Evolutionary conservation across 2,888 invertebrate genomes (phyloP), one percentile per base, ranked within the genome.

Genomic region (Teinopalpus imperialis): DNA sequence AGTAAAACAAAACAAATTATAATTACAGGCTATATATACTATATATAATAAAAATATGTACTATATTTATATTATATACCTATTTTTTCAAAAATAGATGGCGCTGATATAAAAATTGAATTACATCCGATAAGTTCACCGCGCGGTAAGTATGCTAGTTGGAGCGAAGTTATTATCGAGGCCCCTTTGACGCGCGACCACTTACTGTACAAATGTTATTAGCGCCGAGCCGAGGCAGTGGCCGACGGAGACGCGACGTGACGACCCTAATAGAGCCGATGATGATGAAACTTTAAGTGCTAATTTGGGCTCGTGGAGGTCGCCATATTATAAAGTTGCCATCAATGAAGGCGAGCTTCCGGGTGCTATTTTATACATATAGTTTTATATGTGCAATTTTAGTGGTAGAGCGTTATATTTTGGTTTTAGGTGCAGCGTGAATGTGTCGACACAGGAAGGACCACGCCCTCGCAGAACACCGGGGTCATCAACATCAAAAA

Each of bases 141-240:
- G 21, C 12, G n/a, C 6, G 1, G 27, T 35, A 18, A 43, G 34
- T 35, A 23, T 29, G 21, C 31, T 5, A 10, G n/a, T 8, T 3
- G 7, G 7, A 7, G 36, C 5, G 30, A 41, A 40, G 31, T 47
- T 42, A n/a, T n/a, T n/a, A 39, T 29, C 32, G 20, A 32, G 30
- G 27, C 9, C 29, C 48, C 57, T 56, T 59, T 61, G 57, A 54
- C 43, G 30, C 43, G 30, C n/a, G 41, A 36, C 51, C 49, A 56
- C 52, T 52, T 49, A 37, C 37, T 43, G 53, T 36, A 48, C 46
- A 52, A 57, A 61, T 59, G 50, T 49, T 47, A 59, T 61, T 59
- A 57, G 26, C 20, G 10, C 2, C 5, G 26, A 14, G 34, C n/a
- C 2, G n/a, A n/a, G n/a, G 16, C 20, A 20, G 8, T 36, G 6